These are phyloP conservation scores for Camponotus fellah DNA, from an alignment of 2,888 invertebrate genomes.

Conservation along the genomic window DNA sequence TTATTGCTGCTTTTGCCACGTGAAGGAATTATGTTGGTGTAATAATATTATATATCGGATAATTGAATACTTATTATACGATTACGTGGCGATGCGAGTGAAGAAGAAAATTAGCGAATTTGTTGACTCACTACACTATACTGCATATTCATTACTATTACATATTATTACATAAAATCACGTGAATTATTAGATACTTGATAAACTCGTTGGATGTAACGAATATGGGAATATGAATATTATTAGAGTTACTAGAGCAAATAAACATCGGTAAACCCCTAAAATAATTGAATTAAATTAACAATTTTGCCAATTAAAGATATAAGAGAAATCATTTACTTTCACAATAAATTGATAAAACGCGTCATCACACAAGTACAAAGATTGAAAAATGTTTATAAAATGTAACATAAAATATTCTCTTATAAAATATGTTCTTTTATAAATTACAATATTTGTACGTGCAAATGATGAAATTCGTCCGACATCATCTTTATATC, in stretches of 20 bases:
- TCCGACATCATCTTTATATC: too few relatives aligned
- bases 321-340: conserved; percentile 17
- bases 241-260: conserved; percentile 53
- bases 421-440: neutral
- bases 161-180: conserved; percentile 52
- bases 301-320: conserved; percentile 27
- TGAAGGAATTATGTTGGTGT: conserved; percentile 1
- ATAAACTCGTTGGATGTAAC: conserved; percentile 50
- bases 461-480: neutral
- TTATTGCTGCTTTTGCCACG: neutral
- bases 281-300: conserved; percentile 37
- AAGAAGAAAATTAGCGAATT: conserved; percentile 46
- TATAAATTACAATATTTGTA: neutral
- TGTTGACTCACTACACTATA: conserved; percentile 35
- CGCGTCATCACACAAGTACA: neutral
- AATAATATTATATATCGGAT: neutral
- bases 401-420: neutral
- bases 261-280: conserved; percentile 46
- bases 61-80: conserved; percentile 27
- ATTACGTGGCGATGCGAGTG: conserved; percentile 39
- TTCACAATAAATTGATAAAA: neutral
- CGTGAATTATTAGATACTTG: conserved; percentile 56
- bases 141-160: conserved; percentile 56
- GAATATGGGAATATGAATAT: conserved; percentile 48
- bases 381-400: neutral